Base-by-base conservation (phyloP, 2,797 vertebrate species). In the Sebastes itinus region DNA sequence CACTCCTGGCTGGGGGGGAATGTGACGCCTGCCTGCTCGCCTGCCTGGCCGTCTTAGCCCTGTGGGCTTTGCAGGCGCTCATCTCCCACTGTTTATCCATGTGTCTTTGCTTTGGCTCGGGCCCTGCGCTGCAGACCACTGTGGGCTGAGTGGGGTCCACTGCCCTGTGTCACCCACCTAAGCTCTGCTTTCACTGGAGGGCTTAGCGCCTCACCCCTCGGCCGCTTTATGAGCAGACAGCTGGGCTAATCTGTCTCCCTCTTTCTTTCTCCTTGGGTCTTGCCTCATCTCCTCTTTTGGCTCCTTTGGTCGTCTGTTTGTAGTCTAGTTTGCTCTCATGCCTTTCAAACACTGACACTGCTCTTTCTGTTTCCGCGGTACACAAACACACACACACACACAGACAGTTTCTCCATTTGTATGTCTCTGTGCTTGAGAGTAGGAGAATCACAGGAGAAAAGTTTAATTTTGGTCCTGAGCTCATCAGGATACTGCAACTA, bases 171-270 rank as follows among this genome's bases (percentile, higher is more conserved):
- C 92, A 94, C 92, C 91, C 85, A 89, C 89, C 89, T 95, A 95
- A 95, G 94, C 95, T 94, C 89, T 93, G 94, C 95, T 96, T 95
- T 96, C 95, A 95, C 95, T 94, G 87, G 59, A 55, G 78, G 88
- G 93, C 95, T 96, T 96, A 96, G 85, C 95, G 92, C 95, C 94
- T 94, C 90, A 85, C 87, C 91, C 90, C 89, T 81, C 86, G 78
- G 90, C 82, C 87, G 92, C 92, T 95, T 94, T 95, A 94, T 94
- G 93, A 95, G 83, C 87, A 85, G 93, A 94, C 95, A 96, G 95
- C 94, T 95, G 95, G 81, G 83, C 91, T 89, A 91, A 92, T 94
- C 92, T 88, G 89, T 88, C 87, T 88, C 85, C 72, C 73, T 79
- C 65, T 83, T 80, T 88, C 82, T 84, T 87, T 88, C 80, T 89